Base-by-base conservation (phyloP, 2,888 invertebrate genomes). In the Chromoteleia sp. region DNA sequence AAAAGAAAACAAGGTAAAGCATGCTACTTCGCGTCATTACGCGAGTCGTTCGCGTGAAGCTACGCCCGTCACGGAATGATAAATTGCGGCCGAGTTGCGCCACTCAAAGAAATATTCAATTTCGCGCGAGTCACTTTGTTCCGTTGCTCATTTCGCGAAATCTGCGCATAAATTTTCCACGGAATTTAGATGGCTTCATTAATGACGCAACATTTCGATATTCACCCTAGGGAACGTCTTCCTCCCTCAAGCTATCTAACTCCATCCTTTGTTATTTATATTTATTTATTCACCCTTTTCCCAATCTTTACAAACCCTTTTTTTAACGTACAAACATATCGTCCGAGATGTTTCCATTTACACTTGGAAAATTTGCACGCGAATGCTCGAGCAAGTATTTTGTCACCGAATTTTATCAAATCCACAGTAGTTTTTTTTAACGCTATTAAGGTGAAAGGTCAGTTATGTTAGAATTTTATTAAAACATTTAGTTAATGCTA, bases 151-250 rank as follows among this genome's bases (percentile, higher is more conserved):
- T 43, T 68, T 56, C 30, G 54, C 15, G 25, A 68, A 56, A 56
- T 54, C 33, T 25, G 45, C 33, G 45, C 70, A 56, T 70, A 45
- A 19, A 70, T 59, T 59, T 71, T 48, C 52, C 33, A 30, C 52
- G n/a, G 71, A 71, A 71, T 71, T 61, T 71, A 71, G 25, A 71
- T 71, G 17, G 19, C 71, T 59, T 71, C 71, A 71, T 71, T 71
- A 71, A 71, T 58, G 58, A 15, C 41, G 36, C 41, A 65, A 41
- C 41, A 17, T 43, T 68, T 56, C 56, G 54, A 56, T 68, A 56
- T 68, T 41, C 30, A 6, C 56, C 10, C 30, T 4, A 8, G 50
- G 30, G 48, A 65, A 15, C 17, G 17, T 33, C 33, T 10, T 25
- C n/a, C 2, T 33, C 7, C 8, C 12, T 14, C 30, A 0, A 8